A percentile compares a stretch with the other conserved stretches of the same genome.
These are phyloP conservation scores for Cossypha polioptera DNA, from an alignment of 2,797 vertebrate species.

Conservation along the genomic window DNA sequence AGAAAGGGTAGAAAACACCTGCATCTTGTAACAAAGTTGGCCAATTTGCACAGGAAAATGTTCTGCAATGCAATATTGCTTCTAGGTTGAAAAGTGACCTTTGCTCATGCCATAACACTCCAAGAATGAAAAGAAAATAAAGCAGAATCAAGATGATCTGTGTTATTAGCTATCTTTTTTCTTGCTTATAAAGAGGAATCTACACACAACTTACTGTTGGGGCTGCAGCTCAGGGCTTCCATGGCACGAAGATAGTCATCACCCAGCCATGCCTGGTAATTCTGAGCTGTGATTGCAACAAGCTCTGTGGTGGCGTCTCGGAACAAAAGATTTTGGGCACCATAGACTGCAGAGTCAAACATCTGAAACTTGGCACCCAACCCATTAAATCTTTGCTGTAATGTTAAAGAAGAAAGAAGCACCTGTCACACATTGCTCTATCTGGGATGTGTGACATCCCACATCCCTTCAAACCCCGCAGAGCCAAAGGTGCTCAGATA, in stretches of 20 bases:
- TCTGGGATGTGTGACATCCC: not conserved
- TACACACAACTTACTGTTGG: conserved; percentile 74
- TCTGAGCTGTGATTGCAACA: conserved; percentile 75
- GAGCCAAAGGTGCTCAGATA: not conserved
- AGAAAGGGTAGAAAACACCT: not conserved
- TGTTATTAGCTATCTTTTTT: not conserved
- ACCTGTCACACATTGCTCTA: not conserved
- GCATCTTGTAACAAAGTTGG: not conserved
- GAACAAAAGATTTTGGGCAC: conserved; percentile 83
- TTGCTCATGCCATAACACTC: not conserved
- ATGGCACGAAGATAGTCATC: conserved; percentile 78
- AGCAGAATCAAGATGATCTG: not conserved
- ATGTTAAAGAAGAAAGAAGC: not conserved
- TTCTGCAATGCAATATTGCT: not conserved
- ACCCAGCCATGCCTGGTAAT: conserved; percentile 86
- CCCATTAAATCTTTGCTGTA: conserved; percentile 75
- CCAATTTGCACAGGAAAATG: not conserved
- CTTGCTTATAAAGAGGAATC: not conserved
- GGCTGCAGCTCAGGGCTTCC: conserved; percentile 84
- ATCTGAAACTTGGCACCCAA: conserved; percentile 77
- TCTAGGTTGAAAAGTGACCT: not conserved
- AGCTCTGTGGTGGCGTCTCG: conserved; percentile 81
- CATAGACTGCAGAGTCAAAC: conserved; percentile 81
- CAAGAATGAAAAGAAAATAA: not conserved
- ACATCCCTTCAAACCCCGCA: not conserved